These are phyloP conservation scores for Astreopora myriophthalma DNA, from an alignment of 64 coral and sea anemone genomes.

Conservation along the genomic window DNA sequence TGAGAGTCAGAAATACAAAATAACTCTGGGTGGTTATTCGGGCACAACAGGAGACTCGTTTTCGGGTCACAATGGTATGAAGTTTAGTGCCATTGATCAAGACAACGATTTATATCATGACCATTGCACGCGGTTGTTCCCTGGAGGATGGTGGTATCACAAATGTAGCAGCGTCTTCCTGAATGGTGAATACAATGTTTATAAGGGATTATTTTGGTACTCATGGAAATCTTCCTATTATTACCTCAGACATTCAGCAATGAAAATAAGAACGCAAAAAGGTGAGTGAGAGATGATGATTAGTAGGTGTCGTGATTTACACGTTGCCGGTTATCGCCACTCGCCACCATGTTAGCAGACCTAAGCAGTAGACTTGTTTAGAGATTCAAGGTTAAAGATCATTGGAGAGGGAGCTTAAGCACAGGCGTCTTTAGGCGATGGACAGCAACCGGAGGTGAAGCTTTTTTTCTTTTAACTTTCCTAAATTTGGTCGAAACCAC, in stretches of 20 bases:
- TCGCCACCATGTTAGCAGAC: too few species aligned
- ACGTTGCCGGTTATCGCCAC: too few species aligned
- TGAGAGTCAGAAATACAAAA: slow-evolving; percentile 47
- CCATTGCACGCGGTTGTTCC: not conserved
- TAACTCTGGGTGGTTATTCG: slow-evolving; percentile 5
- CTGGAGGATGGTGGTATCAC: slow-evolving; percentile 34
- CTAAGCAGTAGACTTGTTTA: too few species aligned
- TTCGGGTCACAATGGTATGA: not conserved
- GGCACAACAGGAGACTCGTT: slow-evolving; percentile 39
- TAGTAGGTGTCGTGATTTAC: too few species aligned
- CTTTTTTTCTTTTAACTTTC: too few species aligned
- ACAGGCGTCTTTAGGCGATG: too few species aligned
- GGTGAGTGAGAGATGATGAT: too few species aligned
- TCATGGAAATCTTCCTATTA: not conserved
- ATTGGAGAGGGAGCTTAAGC: too few species aligned
- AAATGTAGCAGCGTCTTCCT: not conserved
- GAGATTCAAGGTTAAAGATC: too few species aligned
- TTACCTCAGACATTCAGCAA: not conserved
- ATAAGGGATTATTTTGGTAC: not conserved
- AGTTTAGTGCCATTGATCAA: slow-evolving; percentile 17
- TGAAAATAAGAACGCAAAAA: not conserved
- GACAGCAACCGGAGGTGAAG: too few species aligned
- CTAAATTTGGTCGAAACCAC: too few species aligned
- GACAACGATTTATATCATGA: not conserved
- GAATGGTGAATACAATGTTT: not conserved